Evolutionary conservation across 1,140 invertebrate species (phyloP).

Genomic region (Halictus rubicundus): DNA sequence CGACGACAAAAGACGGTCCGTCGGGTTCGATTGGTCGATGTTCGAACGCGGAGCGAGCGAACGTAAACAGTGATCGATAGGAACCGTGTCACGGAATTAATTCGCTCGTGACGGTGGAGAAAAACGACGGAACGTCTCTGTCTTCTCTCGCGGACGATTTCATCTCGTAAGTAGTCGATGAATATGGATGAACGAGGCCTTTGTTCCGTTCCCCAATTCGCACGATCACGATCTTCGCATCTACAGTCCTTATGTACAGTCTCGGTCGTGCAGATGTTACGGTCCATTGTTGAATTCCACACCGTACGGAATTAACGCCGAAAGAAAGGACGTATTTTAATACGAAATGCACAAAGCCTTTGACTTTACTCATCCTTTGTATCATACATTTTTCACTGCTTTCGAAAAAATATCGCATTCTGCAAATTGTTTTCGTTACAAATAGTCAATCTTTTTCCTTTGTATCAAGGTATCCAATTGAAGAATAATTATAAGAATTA

Average conservation of each 20-base stretch:
- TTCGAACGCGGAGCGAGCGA: background rate
- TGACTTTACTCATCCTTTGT: too few species aligned
- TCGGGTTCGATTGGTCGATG: background rate
- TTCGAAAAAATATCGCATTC: too few species aligned
- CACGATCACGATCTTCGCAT: slow-evolving; percentile 33
- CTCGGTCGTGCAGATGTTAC: background rate
- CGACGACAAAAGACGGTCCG: background rate
- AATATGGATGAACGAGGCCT: slow-evolving; percentile 63
- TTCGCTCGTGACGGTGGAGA: slow-evolving; percentile 48
- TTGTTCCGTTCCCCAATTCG: slow-evolving; percentile 51
- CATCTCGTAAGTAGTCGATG: slow-evolving; percentile 57
- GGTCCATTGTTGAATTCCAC: too few species aligned
- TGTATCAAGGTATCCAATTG: too few species aligned
- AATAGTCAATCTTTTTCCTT: too few species aligned
- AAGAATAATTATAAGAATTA: too few species aligned
- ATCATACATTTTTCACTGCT: too few species aligned
- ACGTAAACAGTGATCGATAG: slow-evolving; percentile 50
- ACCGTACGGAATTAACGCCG: too few species aligned
- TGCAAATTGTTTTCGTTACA: too few species aligned
- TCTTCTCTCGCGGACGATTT: slow-evolving; percentile 36
- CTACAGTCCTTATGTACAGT: background rate
- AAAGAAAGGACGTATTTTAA: too few species aligned
- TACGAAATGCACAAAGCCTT: too few species aligned
- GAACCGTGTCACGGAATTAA: slow-evolving; percentile 65
- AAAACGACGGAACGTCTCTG: slow-evolving; percentile 42